phyloP scores from a whole-genome alignment of 2,797 vertebrate species.

The Orestias chungarensis region DNA sequence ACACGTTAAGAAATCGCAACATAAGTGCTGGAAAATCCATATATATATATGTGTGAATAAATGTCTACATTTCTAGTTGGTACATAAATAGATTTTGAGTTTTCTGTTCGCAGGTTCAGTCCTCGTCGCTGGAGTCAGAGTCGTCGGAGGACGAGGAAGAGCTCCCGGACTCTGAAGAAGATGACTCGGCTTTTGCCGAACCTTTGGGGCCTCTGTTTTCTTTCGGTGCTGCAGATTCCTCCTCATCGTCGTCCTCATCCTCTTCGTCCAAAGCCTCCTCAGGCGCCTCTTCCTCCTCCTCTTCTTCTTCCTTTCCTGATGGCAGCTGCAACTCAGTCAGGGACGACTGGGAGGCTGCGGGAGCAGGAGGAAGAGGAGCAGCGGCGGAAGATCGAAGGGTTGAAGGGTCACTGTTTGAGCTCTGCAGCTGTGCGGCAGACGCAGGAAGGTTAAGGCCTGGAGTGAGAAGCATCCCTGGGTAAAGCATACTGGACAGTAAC shows the following conservation, averaged over 20 bases:
- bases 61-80: constrained; percentile 81
- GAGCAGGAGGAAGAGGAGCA: constrained; percentile 52
- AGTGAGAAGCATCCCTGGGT: constrained; percentile 99
- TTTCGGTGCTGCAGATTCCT: constrained; percentile 87
- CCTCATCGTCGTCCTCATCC: constrained; percentile 84
- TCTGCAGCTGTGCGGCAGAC: constrained; percentile 90
- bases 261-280: constrained; percentile 83
- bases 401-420: constrained; percentile 83
- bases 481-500: constrained; percentile 97
- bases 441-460: constrained; percentile 99
- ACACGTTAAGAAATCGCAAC: constrained; percentile 89
- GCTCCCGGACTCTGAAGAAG: constrained; percentile 90
- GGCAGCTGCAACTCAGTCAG: constrained; percentile 67
- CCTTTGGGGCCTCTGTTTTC: constrained; percentile 95
- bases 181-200: constrained; percentile 92
- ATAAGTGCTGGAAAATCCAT: constrained; percentile 85
- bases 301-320: constrained; percentile 77
- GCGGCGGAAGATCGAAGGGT: constrained; percentile 64
- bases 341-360: constrained; percentile 77
- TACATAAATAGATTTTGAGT: constrained; percentile 87
- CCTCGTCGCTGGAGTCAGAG: constrained; percentile 95
- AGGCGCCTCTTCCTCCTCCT: constrained; percentile 69
- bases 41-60: constrained; percentile 83
- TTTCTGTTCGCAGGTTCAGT: constrained; percentile 85
- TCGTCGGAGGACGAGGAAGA: constrained; percentile 89